A percentile compares a stretch with the other conserved stretches of the same genome.
Evolutionary conservation across 2,888 invertebrate genomes (phyloP).

Genomic region (Rhyacophila evoluta): DNA sequence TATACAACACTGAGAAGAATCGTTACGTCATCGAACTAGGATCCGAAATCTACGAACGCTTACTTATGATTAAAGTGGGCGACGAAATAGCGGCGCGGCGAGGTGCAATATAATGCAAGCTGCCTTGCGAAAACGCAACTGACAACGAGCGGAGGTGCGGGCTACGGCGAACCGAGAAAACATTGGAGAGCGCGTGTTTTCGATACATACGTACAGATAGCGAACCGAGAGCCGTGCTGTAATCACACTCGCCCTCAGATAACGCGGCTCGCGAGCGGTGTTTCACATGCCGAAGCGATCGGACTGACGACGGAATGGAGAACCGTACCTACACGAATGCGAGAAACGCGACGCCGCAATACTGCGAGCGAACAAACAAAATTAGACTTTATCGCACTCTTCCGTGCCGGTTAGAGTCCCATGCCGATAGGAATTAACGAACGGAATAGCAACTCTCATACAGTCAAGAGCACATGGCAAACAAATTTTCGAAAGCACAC

Average conservation of each 20-base stretch:
- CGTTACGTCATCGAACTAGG: background rate
- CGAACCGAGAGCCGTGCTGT: background rate
- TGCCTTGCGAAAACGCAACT: conserved; percentile 25
- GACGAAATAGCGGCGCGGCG: background rate
- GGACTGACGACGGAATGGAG: background rate
- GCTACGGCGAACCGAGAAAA: background rate
- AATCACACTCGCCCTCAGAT: conserved; percentile 17
- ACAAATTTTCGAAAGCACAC: conserved; percentile 24
- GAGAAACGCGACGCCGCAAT: conserved; percentile 8
- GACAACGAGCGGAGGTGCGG: background rate
- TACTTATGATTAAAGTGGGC: too few relatives aligned
- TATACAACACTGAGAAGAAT: background rate
- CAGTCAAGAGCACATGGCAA: conserved; percentile 24
- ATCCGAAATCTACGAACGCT: background rate
- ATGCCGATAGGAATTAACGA: background rate
- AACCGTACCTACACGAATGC: background rate
- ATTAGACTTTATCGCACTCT: background rate
- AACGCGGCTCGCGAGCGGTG: background rate
- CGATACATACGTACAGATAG: conserved; percentile 5
- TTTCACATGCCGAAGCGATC: conserved; percentile 18
- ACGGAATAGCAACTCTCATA: conserved; percentile 19
- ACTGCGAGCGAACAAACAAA: background rate
- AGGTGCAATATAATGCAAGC: conserved; percentile 27
- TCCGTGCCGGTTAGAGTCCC: background rate
- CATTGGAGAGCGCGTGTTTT: conserved; percentile 22